Evolutionary conservation across 2,888 invertebrate genomes (phyloP).

Genomic region (Tenthredo distinguenda): DNA sequence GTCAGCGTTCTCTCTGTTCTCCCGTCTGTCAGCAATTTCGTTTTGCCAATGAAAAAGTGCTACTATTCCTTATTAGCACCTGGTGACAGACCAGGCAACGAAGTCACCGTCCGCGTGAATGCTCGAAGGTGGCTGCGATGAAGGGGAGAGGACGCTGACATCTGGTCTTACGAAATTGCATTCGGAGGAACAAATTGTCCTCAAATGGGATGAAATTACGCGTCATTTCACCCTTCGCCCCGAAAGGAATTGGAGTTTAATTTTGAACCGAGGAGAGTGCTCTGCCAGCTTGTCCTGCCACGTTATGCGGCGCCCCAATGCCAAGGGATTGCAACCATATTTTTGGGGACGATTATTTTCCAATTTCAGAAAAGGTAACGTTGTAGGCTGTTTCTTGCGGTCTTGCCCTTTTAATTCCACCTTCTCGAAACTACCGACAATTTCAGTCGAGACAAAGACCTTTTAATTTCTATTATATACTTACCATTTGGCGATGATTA

Average conservation of each 20-base stretch:
- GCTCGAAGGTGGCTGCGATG: constrained; percentile 29
- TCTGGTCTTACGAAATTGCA: constrained; percentile 54
- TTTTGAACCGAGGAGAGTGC: constrained; percentile 50
- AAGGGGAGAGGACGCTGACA: constrained; percentile 45
- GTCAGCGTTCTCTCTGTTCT: constrained; percentile 39
- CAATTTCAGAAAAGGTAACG: constrained; percentile 40
- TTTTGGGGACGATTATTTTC: constrained; percentile 46
- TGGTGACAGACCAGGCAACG: constrained; percentile 47
- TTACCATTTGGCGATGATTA: constrained; percentile 49
- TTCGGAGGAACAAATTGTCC: constrained; percentile 54
- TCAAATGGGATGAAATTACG: constrained; percentile 54
- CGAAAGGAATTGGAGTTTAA: constrained; percentile 52
- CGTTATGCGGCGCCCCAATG: constrained; percentile 7
- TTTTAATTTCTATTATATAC: constrained; percentile 64
- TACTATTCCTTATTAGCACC: constrained; percentile 53
- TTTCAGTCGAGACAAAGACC: constrained; percentile 59
- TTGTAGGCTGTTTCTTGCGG: constrained; percentile 23
- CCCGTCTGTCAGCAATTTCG: constrained; percentile 47
- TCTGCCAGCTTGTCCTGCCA: constrained; percentile 16
- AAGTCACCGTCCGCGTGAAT: constrained; percentile 9
- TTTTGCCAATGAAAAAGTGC: constrained; percentile 46
- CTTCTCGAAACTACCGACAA: constrained; percentile 40
- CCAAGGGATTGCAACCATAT: constrained; percentile 41
- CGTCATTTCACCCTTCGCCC: constrained; percentile 51
- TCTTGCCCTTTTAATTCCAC: constrained; percentile 39